Evolutionary conservation across 1,140 invertebrate species (phyloP).

Genomic region (Bombus consobrinus): DNA sequence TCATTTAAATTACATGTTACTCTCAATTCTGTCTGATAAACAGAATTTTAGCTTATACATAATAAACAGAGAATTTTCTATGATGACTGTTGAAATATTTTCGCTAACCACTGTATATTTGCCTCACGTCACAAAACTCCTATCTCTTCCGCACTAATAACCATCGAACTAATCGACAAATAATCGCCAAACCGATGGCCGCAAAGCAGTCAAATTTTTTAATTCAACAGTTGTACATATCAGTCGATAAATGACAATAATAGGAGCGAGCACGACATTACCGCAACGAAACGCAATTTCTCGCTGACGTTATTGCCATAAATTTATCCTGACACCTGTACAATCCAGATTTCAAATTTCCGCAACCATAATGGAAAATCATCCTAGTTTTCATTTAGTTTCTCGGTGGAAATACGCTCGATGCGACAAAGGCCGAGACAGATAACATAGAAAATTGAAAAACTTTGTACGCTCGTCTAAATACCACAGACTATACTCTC

Average conservation of each 20-base stretch:
- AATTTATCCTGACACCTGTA: slow-evolving; percentile 73
- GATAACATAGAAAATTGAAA: background rate
- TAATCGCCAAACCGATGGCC: background rate
- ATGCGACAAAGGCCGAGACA: background rate
- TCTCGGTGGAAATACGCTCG: slow-evolving; percentile 7
- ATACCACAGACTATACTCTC: background rate
- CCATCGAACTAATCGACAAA: background rate
- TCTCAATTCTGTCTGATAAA: too few species aligned
- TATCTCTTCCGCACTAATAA: background rate
- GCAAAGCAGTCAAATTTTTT: background rate
- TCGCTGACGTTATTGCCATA: slow-evolving; percentile 73
- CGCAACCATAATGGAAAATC: background rate
- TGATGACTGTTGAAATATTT: too few species aligned
- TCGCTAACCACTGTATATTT: too few species aligned
- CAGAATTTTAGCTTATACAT: too few species aligned
- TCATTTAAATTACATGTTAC: too few species aligned
- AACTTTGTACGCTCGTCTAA: background rate
- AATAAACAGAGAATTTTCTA: too few species aligned
- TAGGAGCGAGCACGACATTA: slow-evolving; percentile 26
- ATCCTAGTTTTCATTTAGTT: background rate
- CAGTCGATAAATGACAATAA: slow-evolving; percentile 71
- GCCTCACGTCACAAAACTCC: background rate
- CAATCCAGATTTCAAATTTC: slow-evolving; percentile 70
- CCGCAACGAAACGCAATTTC: slow-evolving; percentile 74
- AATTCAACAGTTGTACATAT: slow-evolving; percentile 11